Conservation (phyloP, 2,888 invertebrate species). For the Tortricodes alternella region DNA sequence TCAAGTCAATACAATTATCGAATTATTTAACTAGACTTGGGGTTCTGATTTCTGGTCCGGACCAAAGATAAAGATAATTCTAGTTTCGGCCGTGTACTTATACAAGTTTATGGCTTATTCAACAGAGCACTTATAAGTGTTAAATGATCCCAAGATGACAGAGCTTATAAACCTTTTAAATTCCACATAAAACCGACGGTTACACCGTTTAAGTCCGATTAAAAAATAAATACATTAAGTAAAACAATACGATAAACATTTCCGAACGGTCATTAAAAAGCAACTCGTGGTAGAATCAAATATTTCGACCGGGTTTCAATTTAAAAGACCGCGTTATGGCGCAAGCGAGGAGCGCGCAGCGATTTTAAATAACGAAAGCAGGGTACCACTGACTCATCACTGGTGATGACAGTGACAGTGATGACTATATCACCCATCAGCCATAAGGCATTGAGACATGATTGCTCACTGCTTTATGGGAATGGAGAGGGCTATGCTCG, state of each 20-base stretch:
- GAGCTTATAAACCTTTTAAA: slow-evolving; percentile 5
- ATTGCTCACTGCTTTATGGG: too few species aligned
- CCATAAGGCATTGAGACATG: too few species aligned
- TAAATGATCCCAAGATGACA: slow-evolving; percentile 5
- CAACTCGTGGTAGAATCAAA: slow-evolving; percentile 41
- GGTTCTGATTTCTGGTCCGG: too few species aligned
- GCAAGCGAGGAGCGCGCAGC: background rate
- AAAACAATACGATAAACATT: slow-evolving; percentile 32
- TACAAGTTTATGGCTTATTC: too few species aligned
- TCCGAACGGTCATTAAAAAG: slow-evolving; percentile 48
- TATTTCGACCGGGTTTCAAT: slow-evolving; percentile 48
- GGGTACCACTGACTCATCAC: too few species aligned
- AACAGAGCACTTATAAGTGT: background rate
- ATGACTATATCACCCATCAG: too few species aligned
- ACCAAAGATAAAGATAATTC: too few species aligned
- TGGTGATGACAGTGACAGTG: too few species aligned
- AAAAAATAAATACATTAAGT: slow-evolving; percentile 32
- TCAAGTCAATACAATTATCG: too few species aligned
- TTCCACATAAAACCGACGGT: slow-evolving; percentile 19
- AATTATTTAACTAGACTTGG: too few species aligned
- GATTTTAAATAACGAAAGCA: background rate
- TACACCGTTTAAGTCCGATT: slow-evolving; percentile 26
- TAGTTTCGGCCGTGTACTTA: too few species aligned
- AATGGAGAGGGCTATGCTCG: too few species aligned
- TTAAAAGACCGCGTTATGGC: slow-evolving; percentile 40